Conservation (phyloP, 2,113 vertebrate genomes). For the Edolisoma coerulescens region DNA sequence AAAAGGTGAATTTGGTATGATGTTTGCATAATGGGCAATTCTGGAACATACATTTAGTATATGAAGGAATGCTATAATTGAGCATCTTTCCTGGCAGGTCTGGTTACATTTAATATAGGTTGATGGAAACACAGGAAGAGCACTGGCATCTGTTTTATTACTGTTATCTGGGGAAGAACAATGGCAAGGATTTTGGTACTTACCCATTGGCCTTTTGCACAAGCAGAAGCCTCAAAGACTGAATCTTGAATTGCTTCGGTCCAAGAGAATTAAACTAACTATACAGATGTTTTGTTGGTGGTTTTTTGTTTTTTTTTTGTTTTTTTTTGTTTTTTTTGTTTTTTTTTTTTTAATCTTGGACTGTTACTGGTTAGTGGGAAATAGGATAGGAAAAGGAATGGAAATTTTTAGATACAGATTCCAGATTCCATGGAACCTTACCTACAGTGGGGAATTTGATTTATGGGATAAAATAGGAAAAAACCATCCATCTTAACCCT, state of each 20-base stretch:
- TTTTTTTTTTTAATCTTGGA: background rate
- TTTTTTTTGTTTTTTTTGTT: background rate
- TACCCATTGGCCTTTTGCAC: background rate
- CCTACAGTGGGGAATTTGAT: background rate
- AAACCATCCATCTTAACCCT: background rate
- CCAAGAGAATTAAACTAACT: background rate
- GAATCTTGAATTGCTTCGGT: background rate
- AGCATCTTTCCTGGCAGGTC: background rate
- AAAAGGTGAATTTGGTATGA: background rate
- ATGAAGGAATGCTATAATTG: background rate
- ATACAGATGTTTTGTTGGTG: background rate
- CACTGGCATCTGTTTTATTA: background rate
- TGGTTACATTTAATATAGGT: background rate
- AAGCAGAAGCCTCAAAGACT: background rate
- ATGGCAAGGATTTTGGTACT: background rate
- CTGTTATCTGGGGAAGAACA: background rate
- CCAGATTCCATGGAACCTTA: background rate
- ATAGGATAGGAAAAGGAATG: background rate
- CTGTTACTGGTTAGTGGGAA: background rate
- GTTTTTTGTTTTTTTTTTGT: background rate
- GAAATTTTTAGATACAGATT: background rate
- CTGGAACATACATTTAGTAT: background rate
- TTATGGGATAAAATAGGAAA: background rate
- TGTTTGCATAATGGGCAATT: background rate
- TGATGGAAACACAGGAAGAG: background rate